Evolutionary conservation across 2,113 vertebrate species (phyloP).

Genomic region (Sander vitreus): DNA sequence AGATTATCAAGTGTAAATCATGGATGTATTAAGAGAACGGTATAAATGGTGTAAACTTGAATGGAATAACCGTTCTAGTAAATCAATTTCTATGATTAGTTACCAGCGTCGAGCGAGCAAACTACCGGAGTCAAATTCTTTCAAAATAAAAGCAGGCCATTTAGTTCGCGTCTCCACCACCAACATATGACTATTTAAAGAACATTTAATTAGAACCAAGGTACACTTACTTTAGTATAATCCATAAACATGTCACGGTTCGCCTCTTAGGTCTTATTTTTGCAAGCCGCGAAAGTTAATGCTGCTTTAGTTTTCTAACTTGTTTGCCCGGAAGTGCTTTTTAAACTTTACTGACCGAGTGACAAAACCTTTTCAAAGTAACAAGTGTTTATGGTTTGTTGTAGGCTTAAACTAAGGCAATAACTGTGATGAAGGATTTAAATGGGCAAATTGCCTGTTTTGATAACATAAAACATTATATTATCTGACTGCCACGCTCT

Average conservation of each 20-base stretch:
- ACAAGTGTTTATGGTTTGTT: background rate
- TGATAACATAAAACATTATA: background rate
- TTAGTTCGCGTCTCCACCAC: background rate
- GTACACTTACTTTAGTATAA: fast-evolving
- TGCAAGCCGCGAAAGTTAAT: background rate
- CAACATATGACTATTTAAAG: background rate
- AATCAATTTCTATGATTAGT: background rate
- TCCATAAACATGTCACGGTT: fast-evolving
- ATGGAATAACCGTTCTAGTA: background rate
- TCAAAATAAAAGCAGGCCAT: conserved; percentile 5
- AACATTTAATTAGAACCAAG: background rate
- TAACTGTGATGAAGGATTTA: background rate
- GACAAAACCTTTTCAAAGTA: background rate
- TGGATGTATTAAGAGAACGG: too few species aligned
- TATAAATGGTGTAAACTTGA: background rate
- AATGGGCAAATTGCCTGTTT: background rate
- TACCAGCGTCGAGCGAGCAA: background rate
- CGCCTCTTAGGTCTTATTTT: fast-evolving
- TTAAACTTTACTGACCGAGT: background rate
- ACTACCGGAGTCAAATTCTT: background rate
- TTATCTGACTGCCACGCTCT: background rate
- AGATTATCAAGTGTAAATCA: background rate
- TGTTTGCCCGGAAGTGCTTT: background rate
- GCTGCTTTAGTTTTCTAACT: background rate
- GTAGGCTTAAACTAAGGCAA: background rate